Base-by-base conservation (phyloP, 2,888 invertebrate species). In the Cyclophora albipunctata region DNA sequence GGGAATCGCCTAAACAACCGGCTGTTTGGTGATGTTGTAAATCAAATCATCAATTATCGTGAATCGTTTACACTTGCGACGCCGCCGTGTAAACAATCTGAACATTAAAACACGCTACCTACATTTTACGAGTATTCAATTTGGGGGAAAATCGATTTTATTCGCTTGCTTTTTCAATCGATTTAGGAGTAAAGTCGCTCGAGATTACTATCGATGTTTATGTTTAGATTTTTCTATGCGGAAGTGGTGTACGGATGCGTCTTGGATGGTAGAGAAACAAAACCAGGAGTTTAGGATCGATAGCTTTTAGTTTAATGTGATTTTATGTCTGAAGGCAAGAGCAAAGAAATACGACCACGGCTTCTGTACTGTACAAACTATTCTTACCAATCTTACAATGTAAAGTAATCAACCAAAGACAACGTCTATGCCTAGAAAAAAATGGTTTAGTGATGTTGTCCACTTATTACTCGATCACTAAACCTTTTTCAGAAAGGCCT, bases 1-100 rank as follows among this genome's bases (percentile, higher is more conserved):
- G 75, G 59, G 68, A 75, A 71, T 81, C 79, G 71, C 78, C 86
- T 78, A 86, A 87, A 87, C 86, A 37, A 86, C 83, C 81, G 84
- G 82, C 82, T 84, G 86, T 88, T 87, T 87, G 82, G 86, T 84
- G 79, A 81, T 81, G 86, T 76, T 84, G 84, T 87, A 87, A 87
- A 88, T 88, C 88, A 88, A 86, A 84, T 87, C 86, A 84, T 87
- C 88, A 87, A 88, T 87, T 88, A 87, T 85, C 83, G 85, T 83
- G 83, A 81, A 82, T 75, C 81, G 88, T 88, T 87, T 87, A 88
- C 84, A 80, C 85, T 82, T 78, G 83, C 78, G 81, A 86, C 83
- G 86, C 87, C 88, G 83, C 86, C 81, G 68, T 82, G 87, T 88
- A 88, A 88, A 87, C 88, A 87, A 83, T 82, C 64, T 74, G 74